Evolutionary conservation across 2,797 vertebrate genomes (phyloP), one percentile per base, ranked within the genome.

Genomic region (Sebastes melanostomus): DNA sequence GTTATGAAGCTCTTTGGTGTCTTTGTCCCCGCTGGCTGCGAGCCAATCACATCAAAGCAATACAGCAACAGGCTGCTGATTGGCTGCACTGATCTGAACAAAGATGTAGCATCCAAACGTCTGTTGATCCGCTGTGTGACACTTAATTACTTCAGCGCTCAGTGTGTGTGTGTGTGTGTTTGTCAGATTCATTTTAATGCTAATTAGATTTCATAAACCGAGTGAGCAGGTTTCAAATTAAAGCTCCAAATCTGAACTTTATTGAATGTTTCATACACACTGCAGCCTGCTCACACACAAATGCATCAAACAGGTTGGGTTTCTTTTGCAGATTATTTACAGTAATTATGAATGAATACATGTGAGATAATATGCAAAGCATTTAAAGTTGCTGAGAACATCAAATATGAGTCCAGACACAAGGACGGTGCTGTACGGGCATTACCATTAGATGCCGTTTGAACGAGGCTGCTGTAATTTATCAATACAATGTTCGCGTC

Each of bases 41-140:
- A 27, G 27, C 72, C 78, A 78, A 25, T 80, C 62, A 14, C 46
- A 38, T 88, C 66, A 62, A 50, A 75, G 80, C 58, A 24, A 27
- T 1, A 24, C 42, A 55, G 67, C 50, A 6, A 3, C 55, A 59
- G 67, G 72, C 14, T 52, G 55, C 78, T 66, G 68, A 79, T 75
- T 75, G 66, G 77, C 50, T 36, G 54, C 8, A 10, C 42, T 13
- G 46, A 71, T 30, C 6, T 24, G 9, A 18, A 29, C 29, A 25
- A 6, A 75, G 13, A 36, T 4, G 20, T 3, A 12, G 38, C 65
- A 7, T 60, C 25, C 42, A 4, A 8, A 27, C 18, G 10, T 50
- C n/a, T 60, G 36, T 24, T 62, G 18, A 9, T 27, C 20, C 34
- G 55, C 29, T 60, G 30, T 42, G 30, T 25, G 27, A 20, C 62